These are phyloP conservation scores for Stictonetta naevosa DNA, from an alignment of 2,113 vertebrate genomes.

Conservation along the genomic window DNA sequence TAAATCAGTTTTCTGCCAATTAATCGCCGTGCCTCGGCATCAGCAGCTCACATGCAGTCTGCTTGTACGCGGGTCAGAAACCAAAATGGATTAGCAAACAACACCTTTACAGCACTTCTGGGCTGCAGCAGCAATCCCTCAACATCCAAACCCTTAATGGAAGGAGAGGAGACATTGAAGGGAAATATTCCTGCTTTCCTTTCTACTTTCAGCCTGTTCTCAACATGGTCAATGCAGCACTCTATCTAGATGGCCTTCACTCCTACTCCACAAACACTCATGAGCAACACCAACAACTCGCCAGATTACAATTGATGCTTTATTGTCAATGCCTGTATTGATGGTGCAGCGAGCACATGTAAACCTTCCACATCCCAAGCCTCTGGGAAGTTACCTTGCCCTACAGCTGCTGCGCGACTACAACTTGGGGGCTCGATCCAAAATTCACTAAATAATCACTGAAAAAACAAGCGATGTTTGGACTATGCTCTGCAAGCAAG, in stretches of 20 bases:
- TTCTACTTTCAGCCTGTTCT: background rate
- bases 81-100: background rate
- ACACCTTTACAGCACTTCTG: background rate
- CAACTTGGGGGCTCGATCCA: background rate
- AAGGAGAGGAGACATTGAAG: background rate
- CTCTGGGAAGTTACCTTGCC: background rate
- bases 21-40: background rate
- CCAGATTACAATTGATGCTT: background rate
- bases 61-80: background rate
- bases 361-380: background rate
- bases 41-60: background rate
- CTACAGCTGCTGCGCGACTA: background rate
- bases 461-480: background rate
- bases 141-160: slow-evolving; percentile 21
- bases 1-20: background rate
- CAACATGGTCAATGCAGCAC: background rate
- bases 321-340: accelerated
- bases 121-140: background rate
- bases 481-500: background rate
- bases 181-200: background rate
- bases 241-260: background rate
- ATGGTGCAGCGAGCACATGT: background rate
- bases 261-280: background rate
- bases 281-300: background rate
- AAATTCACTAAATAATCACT: background rate